phyloP scores from a whole-genome alignment of 2,797 vertebrate species.

The Naso thynnoides region DNA sequence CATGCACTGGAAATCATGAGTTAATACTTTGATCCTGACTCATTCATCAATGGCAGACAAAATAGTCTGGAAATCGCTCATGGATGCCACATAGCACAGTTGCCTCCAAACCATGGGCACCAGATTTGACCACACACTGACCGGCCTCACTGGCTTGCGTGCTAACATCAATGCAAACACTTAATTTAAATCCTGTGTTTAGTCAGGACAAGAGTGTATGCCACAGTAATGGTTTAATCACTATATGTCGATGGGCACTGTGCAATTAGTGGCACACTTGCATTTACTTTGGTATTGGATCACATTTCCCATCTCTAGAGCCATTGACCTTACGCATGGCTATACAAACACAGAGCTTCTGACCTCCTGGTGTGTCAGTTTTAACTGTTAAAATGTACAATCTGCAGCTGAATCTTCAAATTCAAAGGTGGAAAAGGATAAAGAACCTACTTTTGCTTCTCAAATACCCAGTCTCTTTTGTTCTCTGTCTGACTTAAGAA shows the following conservation, averaged over 20 bases:
- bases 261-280: slow-evolving; percentile 70
- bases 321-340: slow-evolving; percentile 50
- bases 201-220: slow-evolving; percentile 52
- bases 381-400: slow-evolving; percentile 30
- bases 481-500: slow-evolving; percentile 12
- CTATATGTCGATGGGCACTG: slow-evolving; percentile 62
- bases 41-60: background rate
- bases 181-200: slow-evolving; percentile 63
- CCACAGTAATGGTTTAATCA: slow-evolving; percentile 66
- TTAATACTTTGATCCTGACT: background rate
- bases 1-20: background rate
- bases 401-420: background rate
- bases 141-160: slow-evolving; percentile 22
- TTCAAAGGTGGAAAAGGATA: slow-evolving; percentile 24
- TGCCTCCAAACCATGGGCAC: slow-evolving; percentile 14
- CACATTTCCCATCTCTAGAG: slow-evolving; percentile 45
- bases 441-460: slow-evolving; percentile 28
- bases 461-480: slow-evolving; percentile 8
- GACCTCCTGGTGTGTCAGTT: slow-evolving; percentile 27
- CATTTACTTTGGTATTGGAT: slow-evolving; percentile 53
- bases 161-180: slow-evolving; percentile 47
- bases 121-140: slow-evolving; percentile 46
- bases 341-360: slow-evolving; percentile 25
- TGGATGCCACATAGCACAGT: slow-evolving; percentile 1
- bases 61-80: slow-evolving; percentile 29